Conservation (phyloP, 2,113 vertebrate species). For the Ptilonorhynchus violaceus region DNA sequence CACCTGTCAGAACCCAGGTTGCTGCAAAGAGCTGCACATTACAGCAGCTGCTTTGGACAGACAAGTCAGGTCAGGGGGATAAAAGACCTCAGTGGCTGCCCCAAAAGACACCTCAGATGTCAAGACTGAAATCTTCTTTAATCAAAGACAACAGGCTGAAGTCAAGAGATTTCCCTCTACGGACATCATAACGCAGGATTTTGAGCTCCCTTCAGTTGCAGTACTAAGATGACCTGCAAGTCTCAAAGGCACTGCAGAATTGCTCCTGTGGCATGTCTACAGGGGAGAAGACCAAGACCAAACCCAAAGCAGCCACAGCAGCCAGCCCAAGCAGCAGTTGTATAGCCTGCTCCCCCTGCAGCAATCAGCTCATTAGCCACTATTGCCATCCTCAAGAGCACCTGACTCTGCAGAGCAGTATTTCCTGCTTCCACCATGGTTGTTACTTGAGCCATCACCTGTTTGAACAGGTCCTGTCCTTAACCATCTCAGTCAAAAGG, state of each 20-base stretch:
- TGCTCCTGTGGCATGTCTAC: background rate
- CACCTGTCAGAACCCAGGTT: background rate
- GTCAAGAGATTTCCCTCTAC: background rate
- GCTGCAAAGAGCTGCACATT: background rate
- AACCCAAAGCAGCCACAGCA: background rate
- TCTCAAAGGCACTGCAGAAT: background rate
- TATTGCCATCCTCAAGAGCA: background rate
- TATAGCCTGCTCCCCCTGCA: background rate
- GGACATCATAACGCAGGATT: rapidly evolving
- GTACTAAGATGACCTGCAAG: background rate
- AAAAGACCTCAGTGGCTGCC: background rate
- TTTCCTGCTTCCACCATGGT: background rate
- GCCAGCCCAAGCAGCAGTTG: background rate
- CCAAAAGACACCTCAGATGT: background rate
- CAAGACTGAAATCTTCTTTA: background rate
- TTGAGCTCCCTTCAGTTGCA: background rate
- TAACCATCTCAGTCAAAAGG: background rate
- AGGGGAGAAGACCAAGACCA: background rate
- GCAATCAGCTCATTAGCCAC: background rate
- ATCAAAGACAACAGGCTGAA: background rate
- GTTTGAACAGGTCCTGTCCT: background rate
- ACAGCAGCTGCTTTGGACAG: background rate
- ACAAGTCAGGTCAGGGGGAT: background rate
- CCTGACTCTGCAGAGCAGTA: background rate
- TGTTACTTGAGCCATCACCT: background rate